phyloP scores from a whole-genome alignment of 1,140 invertebrate genomes.

The Caerostris darwini region DNA sequence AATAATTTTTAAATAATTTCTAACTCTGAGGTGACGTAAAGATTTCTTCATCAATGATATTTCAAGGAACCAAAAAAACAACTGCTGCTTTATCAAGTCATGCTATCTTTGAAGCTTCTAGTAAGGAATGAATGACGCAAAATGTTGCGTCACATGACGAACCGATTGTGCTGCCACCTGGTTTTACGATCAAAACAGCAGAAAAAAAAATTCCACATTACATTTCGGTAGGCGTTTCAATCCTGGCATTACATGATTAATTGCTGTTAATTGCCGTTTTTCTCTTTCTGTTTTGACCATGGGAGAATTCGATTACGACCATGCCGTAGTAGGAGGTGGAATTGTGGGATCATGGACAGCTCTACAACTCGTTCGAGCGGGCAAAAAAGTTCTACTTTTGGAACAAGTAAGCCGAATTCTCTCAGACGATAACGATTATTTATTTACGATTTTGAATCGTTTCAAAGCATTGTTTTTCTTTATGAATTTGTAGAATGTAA shows the following conservation, averaged over 20 bases:
- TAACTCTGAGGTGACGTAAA: no score
- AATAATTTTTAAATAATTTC: no score
- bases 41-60: no score
- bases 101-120: no score
- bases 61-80: no score
- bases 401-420: constrained; percentile 35
- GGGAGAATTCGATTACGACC: constrained; percentile 49
- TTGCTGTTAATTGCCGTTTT: background rate
- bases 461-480: background rate
- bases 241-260: background rate
- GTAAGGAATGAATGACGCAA: no score
- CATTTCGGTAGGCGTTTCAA: background rate
- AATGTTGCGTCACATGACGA: no score
- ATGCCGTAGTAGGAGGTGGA: constrained; percentile 41
- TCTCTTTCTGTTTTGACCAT: background rate
- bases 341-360: constrained; percentile 51
- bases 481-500: background rate
- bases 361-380: background rate
- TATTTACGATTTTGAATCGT: background rate
- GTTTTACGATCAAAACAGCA: background rate
- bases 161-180: background rate
- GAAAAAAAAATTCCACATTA: background rate
- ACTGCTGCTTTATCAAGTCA: no score
- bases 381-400: constrained; percentile 53
- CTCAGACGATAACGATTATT: background rate